Percentiles rank a stretch among this genome's conserved stretches.
Evolutionary conservation across 2,797 vertebrate species (phyloP).

Genomic region (Tinamus major): DNA sequence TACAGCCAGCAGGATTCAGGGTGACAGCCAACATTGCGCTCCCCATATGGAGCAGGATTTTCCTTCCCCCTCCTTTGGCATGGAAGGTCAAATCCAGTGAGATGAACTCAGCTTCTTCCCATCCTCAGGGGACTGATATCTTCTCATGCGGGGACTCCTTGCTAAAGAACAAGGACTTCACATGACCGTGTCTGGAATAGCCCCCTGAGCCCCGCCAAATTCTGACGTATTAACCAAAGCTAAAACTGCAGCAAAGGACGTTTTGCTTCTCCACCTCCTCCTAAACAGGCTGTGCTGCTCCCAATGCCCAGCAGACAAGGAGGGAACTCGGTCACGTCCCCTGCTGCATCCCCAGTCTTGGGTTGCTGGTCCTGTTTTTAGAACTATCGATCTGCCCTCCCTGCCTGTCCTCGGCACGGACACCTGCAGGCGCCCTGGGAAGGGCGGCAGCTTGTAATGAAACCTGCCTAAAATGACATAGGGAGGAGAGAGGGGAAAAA

Average conservation of each 20-base stretch:
- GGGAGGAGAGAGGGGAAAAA: constrained; percentile 9
- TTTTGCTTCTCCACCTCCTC: background rate
- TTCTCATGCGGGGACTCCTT: background rate
- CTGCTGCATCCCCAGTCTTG: background rate
- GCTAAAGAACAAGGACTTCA: background rate
- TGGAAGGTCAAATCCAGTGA: background rate
- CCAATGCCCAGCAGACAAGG: background rate
- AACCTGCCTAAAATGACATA: constrained; percentile 50
- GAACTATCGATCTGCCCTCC: constrained; percentile 30
- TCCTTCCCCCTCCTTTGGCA: constrained; percentile 23
- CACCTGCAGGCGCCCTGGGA: constrained; percentile 13
- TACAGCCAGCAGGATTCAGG: constrained; percentile 24
- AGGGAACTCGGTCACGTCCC: constrained; percentile 19
- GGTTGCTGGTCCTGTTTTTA: background rate
- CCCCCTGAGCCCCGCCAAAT: background rate
- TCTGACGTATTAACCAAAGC: background rate
- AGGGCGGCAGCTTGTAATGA: constrained; percentile 34
- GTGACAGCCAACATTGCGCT: constrained; percentile 27
- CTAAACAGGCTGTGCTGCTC: background rate
- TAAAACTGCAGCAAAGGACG: background rate
- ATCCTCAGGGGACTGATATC: background rate
- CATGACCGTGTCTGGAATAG: background rate
- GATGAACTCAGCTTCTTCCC: background rate
- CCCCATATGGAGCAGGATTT: constrained; percentile 39
- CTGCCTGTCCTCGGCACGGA: background rate